phyloP scores from a whole-genome alignment of 2,113 vertebrate genomes.

The Rallus limicola region DNA sequence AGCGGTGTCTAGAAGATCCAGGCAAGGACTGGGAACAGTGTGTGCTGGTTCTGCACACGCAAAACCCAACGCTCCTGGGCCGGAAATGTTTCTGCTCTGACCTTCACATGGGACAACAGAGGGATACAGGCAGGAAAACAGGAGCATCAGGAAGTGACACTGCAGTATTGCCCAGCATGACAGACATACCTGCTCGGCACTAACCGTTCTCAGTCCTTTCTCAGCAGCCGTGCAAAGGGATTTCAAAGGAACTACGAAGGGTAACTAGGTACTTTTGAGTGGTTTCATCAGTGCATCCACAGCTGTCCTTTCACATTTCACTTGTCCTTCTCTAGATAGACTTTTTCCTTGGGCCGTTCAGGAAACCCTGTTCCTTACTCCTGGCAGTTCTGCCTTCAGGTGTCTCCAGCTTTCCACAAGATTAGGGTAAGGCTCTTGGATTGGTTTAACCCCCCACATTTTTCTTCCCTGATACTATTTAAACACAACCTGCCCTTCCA shows the following conservation, averaged over 20 bases:
- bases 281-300: neutral
- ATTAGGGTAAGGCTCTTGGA: neutral
- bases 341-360: neutral
- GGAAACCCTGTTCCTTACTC: neutral
- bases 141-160: neutral
- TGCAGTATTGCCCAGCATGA: neutral
- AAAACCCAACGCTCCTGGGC: fast-evolving
- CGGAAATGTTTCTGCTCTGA: neutral
- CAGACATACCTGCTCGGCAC: fast-evolving
- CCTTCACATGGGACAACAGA: neutral
- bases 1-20: neutral
- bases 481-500: neutral
- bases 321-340: neutral
- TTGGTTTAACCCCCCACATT: neutral
- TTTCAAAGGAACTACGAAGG: neutral
- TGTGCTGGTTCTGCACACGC: neutral
- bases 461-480: neutral
- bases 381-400: neutral
- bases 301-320: neutral
- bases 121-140: neutral
- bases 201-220: neutral
- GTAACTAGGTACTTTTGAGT: neutral
- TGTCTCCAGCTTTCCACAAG: neutral
- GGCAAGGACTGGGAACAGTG: neutral
- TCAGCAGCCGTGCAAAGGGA: neutral